Percentiles rank a stretch among this genome's conserved stretches.
Conservation (phyloP, 2,113 vertebrate genomes). For the Serinus canaria region DNA sequence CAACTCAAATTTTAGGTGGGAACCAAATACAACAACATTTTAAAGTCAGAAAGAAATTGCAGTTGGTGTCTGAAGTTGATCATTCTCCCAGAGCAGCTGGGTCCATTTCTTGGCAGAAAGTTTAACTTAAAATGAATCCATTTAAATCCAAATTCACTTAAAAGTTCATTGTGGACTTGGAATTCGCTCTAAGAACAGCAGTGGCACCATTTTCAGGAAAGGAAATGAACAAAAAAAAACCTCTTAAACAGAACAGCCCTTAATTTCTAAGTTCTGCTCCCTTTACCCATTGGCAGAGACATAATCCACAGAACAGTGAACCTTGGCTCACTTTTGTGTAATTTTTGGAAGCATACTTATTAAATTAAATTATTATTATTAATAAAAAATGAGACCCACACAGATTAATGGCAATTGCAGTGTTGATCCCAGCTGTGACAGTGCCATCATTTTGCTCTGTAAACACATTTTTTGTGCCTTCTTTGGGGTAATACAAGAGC, state of each 20-base stretch:
- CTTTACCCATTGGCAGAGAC: background rate
- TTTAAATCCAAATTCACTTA: background rate
- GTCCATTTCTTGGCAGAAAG: background rate
- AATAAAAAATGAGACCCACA: background rate
- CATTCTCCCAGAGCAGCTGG: background rate
- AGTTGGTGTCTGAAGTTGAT: background rate
- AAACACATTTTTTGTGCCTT: background rate
- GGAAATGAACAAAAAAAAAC: fast-evolving
- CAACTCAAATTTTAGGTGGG: background rate
- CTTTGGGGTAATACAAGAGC: background rate
- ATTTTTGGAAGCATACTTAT: background rate
- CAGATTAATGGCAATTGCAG: background rate
- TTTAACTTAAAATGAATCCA: background rate
- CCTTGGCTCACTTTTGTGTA: no score
- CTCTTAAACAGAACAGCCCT: background rate
- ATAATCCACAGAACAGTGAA: background rate
- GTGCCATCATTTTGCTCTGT: background rate
- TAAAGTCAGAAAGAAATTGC: background rate
- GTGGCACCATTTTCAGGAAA: background rate
- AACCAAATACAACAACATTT: background rate
- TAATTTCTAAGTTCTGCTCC: background rate
- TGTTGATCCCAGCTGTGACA: background rate
- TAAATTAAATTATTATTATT: background rate
- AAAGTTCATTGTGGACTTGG: background rate
- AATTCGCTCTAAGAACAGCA: background rate